These are phyloP conservation scores for Eupithecia dodoneata DNA, from an alignment of 2,888 invertebrate species.

Conservation along the genomic window DNA sequence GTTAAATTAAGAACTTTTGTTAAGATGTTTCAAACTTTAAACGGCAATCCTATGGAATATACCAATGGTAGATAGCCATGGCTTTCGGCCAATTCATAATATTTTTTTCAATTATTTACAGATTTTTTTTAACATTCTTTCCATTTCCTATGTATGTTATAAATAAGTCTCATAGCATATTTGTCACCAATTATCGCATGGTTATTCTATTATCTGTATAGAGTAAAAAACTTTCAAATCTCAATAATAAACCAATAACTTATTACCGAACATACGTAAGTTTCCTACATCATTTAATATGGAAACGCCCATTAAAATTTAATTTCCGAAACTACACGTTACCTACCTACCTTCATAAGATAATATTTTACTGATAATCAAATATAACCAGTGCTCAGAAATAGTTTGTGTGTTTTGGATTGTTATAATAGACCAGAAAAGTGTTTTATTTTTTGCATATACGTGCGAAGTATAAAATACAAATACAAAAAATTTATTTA, in stretches of 20 bases:
- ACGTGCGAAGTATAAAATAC: too few species aligned
- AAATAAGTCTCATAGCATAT: background rate
- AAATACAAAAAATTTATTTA: too few species aligned
- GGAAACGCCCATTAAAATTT: background rate
- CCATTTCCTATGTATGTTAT: background rate
- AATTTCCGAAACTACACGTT: background rate
- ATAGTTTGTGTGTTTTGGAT: too few species aligned
- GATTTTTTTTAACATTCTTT: background rate
- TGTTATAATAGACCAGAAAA: too few species aligned
- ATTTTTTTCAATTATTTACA: background rate
- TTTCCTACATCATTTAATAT: background rate
- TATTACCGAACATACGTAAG: background rate
- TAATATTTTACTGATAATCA: background rate
- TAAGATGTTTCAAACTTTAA: slow-evolving; percentile 1
- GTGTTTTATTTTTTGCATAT: too few species aligned
- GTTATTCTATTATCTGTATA: background rate
- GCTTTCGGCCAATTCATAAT: background rate
- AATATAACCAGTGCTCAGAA: too few species aligned
- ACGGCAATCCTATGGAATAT: background rate
- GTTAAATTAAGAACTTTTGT: slow-evolving; percentile 16
- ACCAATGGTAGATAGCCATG: background rate
- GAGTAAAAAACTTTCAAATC: background rate
- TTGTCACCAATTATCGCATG: background rate
- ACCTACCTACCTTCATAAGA: background rate
- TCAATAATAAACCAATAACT: background rate